phyloP scores from a whole-genome alignment of 1,140 invertebrate species.

The Elymnias hypermnestra region DNA sequence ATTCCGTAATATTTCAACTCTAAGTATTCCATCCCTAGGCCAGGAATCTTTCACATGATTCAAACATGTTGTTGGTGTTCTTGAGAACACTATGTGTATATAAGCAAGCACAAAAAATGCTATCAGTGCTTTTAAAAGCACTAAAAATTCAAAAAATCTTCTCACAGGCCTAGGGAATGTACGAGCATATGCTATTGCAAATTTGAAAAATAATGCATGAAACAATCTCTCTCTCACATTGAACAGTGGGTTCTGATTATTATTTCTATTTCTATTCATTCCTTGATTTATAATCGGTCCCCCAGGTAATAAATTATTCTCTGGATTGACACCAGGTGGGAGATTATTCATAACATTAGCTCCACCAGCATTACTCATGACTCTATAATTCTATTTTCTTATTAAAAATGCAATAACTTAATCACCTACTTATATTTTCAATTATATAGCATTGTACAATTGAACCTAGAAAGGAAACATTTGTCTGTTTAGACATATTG shows the following conservation, averaged over 20 bases:
- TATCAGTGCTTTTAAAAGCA: slow-evolving; percentile 91
- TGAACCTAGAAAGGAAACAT: slow-evolving; percentile 29
- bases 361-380: slow-evolving; percentile 55
- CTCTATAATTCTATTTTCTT: slow-evolving; percentile 18
- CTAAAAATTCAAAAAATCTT: slow-evolving; percentile 92
- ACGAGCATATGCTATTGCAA: slow-evolving; percentile 92
- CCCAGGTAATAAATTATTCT: slow-evolving; percentile 73
- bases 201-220: slow-evolving; percentile 95
- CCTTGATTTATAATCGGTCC: slow-evolving; percentile 70
- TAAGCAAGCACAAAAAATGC: slow-evolving; percentile 95
- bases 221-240: slow-evolving; percentile 95
- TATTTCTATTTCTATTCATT: slow-evolving; percentile 76
- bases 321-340: slow-evolving; percentile 69
- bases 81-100: slow-evolving; percentile 95
- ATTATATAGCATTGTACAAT: slow-evolving; percentile 30
- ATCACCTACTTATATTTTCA: too few species aligned
- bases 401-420: not conserved
- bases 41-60: slow-evolving; percentile 92
- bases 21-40: slow-evolving; percentile 96
- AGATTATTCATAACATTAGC: slow-evolving; percentile 59
- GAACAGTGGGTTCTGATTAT: slow-evolving; percentile 85
- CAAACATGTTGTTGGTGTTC: slow-evolving; percentile 94
- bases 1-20: slow-evolving; percentile 95
- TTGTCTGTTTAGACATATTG: too few species aligned
- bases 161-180: slow-evolving; percentile 91